A percentile compares a stretch with the other conserved stretches of the same genome.
Conservation (phyloP, 2,888 invertebrate genomes). For the Tiliacea aurago region DNA sequence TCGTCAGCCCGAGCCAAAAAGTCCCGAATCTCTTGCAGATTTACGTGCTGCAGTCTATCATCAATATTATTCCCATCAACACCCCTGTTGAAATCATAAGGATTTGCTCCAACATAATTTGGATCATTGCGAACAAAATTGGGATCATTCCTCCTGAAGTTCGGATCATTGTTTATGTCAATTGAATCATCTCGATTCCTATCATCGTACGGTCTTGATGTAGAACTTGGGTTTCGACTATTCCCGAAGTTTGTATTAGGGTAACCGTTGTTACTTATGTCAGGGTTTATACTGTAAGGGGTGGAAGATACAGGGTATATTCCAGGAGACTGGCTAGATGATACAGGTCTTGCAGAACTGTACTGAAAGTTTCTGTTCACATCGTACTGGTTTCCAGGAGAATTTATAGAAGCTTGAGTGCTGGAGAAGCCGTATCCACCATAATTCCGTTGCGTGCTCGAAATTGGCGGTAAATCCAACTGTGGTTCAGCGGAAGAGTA, state of each 20-base stretch:
- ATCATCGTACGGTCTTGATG: constrained; percentile 77
- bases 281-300: constrained; percentile 83
- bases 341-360: constrained; percentile 78
- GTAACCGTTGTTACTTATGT: constrained; percentile 87
- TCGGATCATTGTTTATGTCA: constrained; percentile 86
- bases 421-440: constrained; percentile 84
- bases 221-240: constrained; percentile 76
- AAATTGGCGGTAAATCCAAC: constrained; percentile 90
- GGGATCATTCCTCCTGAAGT: constrained; percentile 87
- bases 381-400: constrained; percentile 85
- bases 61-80: constrained; percentile 81
- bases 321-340: constrained; percentile 74
- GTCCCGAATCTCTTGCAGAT: constrained; percentile 88
- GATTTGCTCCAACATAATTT: constrained; percentile 84
- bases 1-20: constrained; percentile 93
- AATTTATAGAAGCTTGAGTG: constrained; percentile 81
- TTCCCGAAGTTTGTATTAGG: constrained; percentile 81
- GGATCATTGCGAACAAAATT: constrained; percentile 88
- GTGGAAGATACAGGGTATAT: constrained; percentile 83
- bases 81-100: constrained; percentile 84
- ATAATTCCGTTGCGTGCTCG: constrained; percentile 79
- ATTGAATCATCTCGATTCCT: constrained; percentile 85
- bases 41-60: constrained; percentile 84
- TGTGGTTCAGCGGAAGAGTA: constrained; percentile 81
- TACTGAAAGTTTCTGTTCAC: constrained; percentile 81